Conservation (phyloP, 1,140 invertebrate genomes). For the Drosophila guanche region DNA sequence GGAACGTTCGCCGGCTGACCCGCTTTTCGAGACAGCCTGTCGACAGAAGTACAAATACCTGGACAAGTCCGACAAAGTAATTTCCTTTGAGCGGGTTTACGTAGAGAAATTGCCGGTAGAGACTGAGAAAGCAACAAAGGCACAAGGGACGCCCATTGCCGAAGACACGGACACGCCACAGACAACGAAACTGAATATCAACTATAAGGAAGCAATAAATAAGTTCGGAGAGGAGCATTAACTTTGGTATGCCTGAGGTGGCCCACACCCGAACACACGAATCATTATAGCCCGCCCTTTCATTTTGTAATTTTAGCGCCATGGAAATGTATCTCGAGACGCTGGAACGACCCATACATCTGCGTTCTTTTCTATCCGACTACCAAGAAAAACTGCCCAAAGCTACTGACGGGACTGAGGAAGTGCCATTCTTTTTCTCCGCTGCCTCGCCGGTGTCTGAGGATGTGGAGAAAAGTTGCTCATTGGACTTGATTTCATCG, state of each 20-base stretch:
- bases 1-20: slow-evolving; percentile 81
- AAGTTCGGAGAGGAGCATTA: slow-evolving; percentile 71
- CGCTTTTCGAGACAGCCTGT: slow-evolving; percentile 83
- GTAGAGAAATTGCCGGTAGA: slow-evolving; percentile 60
- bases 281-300: too few relatives aligned
- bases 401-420: not conserved
- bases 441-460: not conserved
- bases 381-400: slow-evolving; percentile 29
- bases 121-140: slow-evolving; percentile 17
- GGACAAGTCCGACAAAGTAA: slow-evolving; percentile 84
- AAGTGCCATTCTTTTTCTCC: slow-evolving; percentile 45
- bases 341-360: slow-evolving; percentile 24
- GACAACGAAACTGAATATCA: slow-evolving; percentile 55
- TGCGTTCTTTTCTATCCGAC: slow-evolving; percentile 43
- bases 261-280: too few relatives aligned
- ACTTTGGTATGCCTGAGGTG: not conserved
- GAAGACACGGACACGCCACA: slow-evolving; percentile 19
- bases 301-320: not conserved
- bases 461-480: slow-evolving; percentile 46
- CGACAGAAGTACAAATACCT: slow-evolving; percentile 83
- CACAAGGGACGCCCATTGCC: slow-evolving; percentile 5
- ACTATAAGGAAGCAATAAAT: slow-evolving; percentile 64
- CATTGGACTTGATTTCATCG: slow-evolving; percentile 39
- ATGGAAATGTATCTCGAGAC: slow-evolving; percentile 45
- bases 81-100: slow-evolving; percentile 85